Evolutionary conservation across 2,797 vertebrate genomes (phyloP).

Genomic region (Meda fulgida): DNA sequence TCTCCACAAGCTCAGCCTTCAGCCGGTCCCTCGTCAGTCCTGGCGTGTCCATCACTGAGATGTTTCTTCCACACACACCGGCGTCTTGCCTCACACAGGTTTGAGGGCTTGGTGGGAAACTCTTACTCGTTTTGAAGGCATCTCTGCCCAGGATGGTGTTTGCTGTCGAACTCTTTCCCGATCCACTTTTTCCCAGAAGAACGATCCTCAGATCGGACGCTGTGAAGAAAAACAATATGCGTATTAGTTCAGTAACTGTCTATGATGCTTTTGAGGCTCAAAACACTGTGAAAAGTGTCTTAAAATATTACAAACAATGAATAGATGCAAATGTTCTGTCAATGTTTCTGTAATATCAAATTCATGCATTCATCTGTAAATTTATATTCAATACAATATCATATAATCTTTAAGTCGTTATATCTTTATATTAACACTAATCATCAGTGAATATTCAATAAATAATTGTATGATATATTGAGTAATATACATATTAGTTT

Average conservation of each 20-base stretch:
- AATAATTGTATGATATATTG: too few relatives aligned
- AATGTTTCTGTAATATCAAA: not conserved
- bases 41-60: slow-evolving; percentile 38
- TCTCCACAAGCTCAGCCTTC: not conserved
- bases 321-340: not conserved
- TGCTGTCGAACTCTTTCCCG: slow-evolving; percentile 36
- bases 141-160: slow-evolving; percentile 40
- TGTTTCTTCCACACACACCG: not conserved
- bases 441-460: too few relatives aligned
- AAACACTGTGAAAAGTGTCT: not conserved
- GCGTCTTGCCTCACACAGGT: not conserved
- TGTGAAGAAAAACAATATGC: not conserved
- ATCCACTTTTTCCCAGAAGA: slow-evolving; percentile 35
- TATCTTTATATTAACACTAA: too few relatives aligned
- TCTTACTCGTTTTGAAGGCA: not conserved
- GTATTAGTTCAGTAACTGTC: not conserved
- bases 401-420: too few relatives aligned
- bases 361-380: too few relatives aligned
- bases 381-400: too few relatives aligned
- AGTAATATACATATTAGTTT: too few relatives aligned
- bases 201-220: slow-evolving; percentile 25
- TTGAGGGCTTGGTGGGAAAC: not conserved
- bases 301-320: not conserved
- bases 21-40: not conserved
- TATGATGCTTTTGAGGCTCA: not conserved